Evolutionary conservation across 1,140 invertebrate species (phyloP).

Genomic region (Drosophila oshimai): DNA sequence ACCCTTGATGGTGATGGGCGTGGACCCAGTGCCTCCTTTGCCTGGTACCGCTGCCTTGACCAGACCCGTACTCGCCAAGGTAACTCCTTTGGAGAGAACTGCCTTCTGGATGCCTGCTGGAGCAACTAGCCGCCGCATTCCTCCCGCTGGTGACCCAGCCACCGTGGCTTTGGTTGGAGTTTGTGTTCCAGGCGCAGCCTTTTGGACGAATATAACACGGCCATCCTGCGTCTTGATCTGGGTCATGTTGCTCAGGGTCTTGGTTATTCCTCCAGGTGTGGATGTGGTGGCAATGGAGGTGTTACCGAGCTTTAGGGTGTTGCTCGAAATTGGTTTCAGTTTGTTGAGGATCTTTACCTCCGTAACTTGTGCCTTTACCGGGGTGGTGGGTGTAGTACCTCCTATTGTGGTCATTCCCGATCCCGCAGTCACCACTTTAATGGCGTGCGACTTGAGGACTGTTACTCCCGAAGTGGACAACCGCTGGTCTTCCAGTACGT

Average conservation of each 20-base stretch:
- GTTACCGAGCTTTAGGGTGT: slow-evolving; percentile 44
- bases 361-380: slow-evolving; percentile 16
- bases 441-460: slow-evolving; percentile 45
- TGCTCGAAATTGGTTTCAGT: slow-evolving; percentile 25
- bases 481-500: slow-evolving; percentile 58
- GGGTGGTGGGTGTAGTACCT: background rate
- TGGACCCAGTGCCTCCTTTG: background rate
- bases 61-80: slow-evolving; percentile 27
- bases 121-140: slow-evolving; percentile 13
- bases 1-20: slow-evolving; percentile 44
- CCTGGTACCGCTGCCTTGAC: slow-evolving; percentile 35
- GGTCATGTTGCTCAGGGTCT: slow-evolving; percentile 46
- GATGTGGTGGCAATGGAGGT: slow-evolving; percentile 16
- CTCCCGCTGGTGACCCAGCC: background rate
- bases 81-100: slow-evolving; percentile 43
- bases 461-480: slow-evolving; percentile 2
- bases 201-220: slow-evolving; percentile 51
- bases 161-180: slow-evolving; percentile 3
- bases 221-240: slow-evolving; percentile 61
- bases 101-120: slow-evolving; percentile 48
- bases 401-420: background rate
- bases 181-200: slow-evolving; percentile 4
- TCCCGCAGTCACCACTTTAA: slow-evolving; percentile 38
- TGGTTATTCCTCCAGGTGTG: background rate
- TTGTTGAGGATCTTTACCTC: slow-evolving; percentile 64